Evolutionary conservation across 2,113 vertebrate species (phyloP).

Genomic region (Semnopithecus entellus): DNA sequence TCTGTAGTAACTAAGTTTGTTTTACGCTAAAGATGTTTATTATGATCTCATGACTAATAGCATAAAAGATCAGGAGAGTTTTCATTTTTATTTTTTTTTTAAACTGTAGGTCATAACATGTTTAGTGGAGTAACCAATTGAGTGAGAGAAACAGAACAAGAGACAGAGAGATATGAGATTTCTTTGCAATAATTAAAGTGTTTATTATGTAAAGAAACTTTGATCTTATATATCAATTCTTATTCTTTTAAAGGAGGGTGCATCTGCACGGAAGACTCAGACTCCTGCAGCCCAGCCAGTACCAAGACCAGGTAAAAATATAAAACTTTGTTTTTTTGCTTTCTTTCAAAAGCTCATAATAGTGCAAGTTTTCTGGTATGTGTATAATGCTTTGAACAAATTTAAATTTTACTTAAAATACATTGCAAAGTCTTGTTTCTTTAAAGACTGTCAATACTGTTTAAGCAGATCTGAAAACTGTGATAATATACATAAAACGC

Average conservation of each 20-base stretch:
- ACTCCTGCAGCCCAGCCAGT: conserved; percentile 96
- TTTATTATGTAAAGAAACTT: conserved; percentile 10
- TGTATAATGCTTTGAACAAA: background rate
- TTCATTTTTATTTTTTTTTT: background rate
- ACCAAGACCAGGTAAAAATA: conserved; percentile 92
- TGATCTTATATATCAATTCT: conserved; percentile 25
- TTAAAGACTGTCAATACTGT: background rate
- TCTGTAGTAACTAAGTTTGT: background rate
- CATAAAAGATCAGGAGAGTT: background rate
- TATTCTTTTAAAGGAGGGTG: conserved; percentile 92
- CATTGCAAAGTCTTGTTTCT: background rate
- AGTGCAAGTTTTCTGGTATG: background rate
- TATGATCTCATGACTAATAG: background rate
- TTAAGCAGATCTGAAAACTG: background rate
- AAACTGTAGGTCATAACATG: background rate
- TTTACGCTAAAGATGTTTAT: background rate
- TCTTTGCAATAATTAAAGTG: background rate
- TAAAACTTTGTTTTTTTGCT: background rate
- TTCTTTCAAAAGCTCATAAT: background rate
- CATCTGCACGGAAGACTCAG: conserved; percentile 97
- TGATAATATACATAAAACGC: background rate
- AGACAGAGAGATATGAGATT: background rate
- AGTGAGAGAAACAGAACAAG: background rate
- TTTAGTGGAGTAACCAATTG: background rate
- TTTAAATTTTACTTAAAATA: conserved; percentile 24